Conservation (phyloP, 2,797 vertebrate genomes). For the Linurgus olivaceus region DNA sequence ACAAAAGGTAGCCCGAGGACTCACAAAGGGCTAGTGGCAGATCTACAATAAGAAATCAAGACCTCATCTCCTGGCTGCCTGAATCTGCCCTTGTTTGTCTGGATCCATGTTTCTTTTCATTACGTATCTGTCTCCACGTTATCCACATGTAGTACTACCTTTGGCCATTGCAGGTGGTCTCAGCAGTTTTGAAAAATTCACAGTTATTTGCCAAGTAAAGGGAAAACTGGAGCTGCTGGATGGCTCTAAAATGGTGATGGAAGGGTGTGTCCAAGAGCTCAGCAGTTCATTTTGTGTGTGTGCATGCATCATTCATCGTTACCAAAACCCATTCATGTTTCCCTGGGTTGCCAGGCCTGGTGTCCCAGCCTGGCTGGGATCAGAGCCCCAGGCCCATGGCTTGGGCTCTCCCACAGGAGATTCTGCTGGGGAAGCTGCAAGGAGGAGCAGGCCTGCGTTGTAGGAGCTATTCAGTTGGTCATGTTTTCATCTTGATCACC, state of each 20-base stretch:
- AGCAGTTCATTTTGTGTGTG: background rate
- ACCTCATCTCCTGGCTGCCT: background rate
- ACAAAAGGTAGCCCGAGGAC: background rate
- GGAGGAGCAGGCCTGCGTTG: background rate
- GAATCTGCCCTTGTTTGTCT: background rate
- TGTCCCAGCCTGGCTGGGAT: background rate
- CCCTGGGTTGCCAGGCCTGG: background rate
- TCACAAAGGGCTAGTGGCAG: background rate
- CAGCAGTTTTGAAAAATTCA: background rate
- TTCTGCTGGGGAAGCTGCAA: background rate
- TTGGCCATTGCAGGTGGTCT: background rate
- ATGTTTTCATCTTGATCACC: background rate
- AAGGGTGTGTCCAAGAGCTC: background rate
- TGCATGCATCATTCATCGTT: background rate
- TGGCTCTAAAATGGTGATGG: background rate
- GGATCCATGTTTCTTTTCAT: background rate
- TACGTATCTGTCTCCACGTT: fast-evolving
- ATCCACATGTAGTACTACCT: background rate
- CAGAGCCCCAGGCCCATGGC: background rate
- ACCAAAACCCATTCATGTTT: fast-evolving
- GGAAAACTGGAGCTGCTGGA: background rate
- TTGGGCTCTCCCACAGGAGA: background rate
- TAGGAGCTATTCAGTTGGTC: background rate
- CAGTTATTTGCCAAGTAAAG: background rate
- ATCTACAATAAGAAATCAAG: background rate